Evolutionary conservation across 2,888 invertebrate species (phyloP), one percentile per base, ranked within the genome.

Genomic region (Ctenicera cuprea): DNA sequence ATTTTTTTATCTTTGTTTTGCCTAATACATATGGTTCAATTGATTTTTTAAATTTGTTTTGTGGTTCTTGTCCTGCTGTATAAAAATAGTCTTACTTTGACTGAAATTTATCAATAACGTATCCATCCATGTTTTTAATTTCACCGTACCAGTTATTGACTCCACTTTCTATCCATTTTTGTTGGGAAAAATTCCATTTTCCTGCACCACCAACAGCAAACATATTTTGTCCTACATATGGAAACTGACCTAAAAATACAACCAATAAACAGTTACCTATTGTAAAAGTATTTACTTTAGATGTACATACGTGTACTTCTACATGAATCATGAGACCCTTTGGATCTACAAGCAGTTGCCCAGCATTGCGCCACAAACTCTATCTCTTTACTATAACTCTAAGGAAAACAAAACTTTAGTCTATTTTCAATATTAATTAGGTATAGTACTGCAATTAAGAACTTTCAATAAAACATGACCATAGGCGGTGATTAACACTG

Each of bases 301-400:
- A 26, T 7, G 45, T 38, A 64, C 41, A 16, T 45, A 20, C 43
- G 14, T 16, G 48, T 64, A 8, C 7, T 26, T 43, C 64, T 9
- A 16, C 45, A 48, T 9, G 4, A 16, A 20, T 45, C 48, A 16
- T 62, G 62, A 38, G 38, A 38, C 2, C 26, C 57, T 0, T 26
- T 5, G 5, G 26, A 26, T 26, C 26, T 5, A 26, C 26, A 26
- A 26, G 26, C 43, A 22, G 50, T 66, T 11, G 65, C 18, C 14
- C 33, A 52, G 37, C 65, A 66, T 52, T 66, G 65, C 0, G 65
- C 65, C 1, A 66, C 65, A 20, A 52, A 66, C 16, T 66, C 65
- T 38, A 66, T 12, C n/a, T 66, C 65, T 38, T 50, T 50, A 20
- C 50, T 16, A 14, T 66, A 66, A 52, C 16, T 50, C 18, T 57